Evolutionary conservation across 2,888 invertebrate genomes (phyloP).

Genomic region (Digitonthophagus gazella): DNA sequence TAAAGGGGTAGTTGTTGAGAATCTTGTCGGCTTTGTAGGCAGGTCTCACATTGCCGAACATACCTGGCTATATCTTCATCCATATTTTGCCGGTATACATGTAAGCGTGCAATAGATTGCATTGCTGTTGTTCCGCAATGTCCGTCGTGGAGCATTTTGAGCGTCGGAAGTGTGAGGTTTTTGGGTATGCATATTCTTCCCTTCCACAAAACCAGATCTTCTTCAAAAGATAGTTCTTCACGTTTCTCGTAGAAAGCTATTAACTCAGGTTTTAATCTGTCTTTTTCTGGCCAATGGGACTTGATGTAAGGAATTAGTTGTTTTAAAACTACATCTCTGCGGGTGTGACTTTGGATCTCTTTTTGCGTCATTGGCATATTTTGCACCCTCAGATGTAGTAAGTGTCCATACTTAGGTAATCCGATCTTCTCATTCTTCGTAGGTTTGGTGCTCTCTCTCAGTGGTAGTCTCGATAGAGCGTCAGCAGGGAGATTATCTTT

Average conservation of each 20-base stretch:
- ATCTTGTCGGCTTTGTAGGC: constrained; percentile 28
- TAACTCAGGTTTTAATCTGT: background rate
- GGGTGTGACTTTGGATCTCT: background rate
- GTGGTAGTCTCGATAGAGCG: background rate
- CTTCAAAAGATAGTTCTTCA: constrained; percentile 17
- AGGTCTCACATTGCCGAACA: constrained; percentile 25
- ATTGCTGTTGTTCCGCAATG: constrained; percentile 31
- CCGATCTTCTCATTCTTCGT: constrained; percentile 8
- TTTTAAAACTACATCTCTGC: background rate
- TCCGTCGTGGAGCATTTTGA: constrained; percentile 28
- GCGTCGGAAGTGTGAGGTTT: background rate
- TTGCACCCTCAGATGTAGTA: constrained; percentile 2
- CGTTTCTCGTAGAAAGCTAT: constrained; percentile 18
- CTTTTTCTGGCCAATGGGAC: constrained; percentile 14
- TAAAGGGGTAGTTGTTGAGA: constrained; percentile 22
- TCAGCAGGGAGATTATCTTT: constrained; percentile 1
- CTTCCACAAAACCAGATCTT: constrained; percentile 15
- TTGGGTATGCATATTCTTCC: constrained; percentile 17
- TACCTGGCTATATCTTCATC: constrained; percentile 22
- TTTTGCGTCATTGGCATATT: background rate
- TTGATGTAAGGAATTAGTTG: background rate
- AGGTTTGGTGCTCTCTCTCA: background rate
- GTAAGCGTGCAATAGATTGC: constrained; percentile 30
- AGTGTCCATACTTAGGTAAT: constrained; percentile 13
- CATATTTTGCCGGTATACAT: constrained; percentile 34